Base-by-base conservation (phyloP, 1,140 invertebrate species). In the Patella vulgata region DNA sequence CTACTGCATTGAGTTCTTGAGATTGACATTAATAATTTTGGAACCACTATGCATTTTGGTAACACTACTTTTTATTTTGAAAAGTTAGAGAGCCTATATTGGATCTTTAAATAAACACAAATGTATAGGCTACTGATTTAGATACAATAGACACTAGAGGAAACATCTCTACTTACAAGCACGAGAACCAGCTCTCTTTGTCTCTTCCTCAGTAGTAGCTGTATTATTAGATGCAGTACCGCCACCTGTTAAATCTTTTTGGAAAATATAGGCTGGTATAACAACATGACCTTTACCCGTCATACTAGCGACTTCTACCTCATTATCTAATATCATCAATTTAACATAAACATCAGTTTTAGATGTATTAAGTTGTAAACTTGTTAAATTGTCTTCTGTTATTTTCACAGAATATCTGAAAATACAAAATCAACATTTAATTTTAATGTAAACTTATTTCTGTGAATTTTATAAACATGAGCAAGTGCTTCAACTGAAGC, bases 211-310 rank as follows among this genome's bases (percentile, higher is more conserved):
- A 50, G 0, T 36, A 19, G 33, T 5, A 8, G 33, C 6, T 8
- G 33, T 14, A 36, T 14, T 36, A 36, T 5, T 8, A 40, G n/a
- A 12, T 46, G 56, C 27, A 25, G 50, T 8, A 36, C 33, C 17
- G 23, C 52, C 56, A 21, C 60, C 66, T 31, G 70, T 69, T 50
- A 71, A 60, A 59, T 82, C 77, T 55, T 81, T 83, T 21, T 70
- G 75, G 63, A 84, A 84, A 27, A 78, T 73, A 65, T 74, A 78
- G 3, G 82, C 73, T 21, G 83, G 81, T 30, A 84, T 71, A 31
- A 84, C 79, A 36, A 75, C 77, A 51, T 81, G 79, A 48, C 82
- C 83, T 71, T 84, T 84, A 12, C 83, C 83, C 21, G 65, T 67
- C 1, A 77, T 76, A 52, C 74, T 75, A 21, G 75, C 64, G 19